Conservation (phyloP, 2,888 invertebrate genomes). For the Margaritifera margaritifera region DNA sequence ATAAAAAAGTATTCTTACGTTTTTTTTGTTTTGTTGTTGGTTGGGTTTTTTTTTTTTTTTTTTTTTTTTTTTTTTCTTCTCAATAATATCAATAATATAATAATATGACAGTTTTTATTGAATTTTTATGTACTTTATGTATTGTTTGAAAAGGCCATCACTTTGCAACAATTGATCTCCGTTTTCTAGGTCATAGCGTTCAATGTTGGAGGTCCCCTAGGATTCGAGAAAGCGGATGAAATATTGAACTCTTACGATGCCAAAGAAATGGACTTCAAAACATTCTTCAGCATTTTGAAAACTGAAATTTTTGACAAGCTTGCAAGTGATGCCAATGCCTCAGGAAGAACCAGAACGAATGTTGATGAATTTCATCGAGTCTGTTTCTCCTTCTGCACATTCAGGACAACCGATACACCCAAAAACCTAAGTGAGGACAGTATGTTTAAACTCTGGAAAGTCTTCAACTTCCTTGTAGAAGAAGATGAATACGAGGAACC, state of each 20-base stretch:
- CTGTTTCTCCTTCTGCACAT: conserved; percentile 32
- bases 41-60: too few relatives aligned
- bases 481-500: conserved; percentile 73
- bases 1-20: too few relatives aligned
- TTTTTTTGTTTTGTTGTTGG: too few relatives aligned
- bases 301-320: conserved; percentile 33
- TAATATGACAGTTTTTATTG: too few relatives aligned
- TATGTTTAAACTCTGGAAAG: conserved; percentile 73
- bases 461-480: conserved; percentile 86
- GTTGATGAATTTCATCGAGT: too few relatives aligned
- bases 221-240: conserved; percentile 85
- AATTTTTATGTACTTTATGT: too few relatives aligned
- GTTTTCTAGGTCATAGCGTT: conserved; percentile 83
- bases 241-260: conserved; percentile 82
- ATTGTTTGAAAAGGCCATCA: too few relatives aligned
- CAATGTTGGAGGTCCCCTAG: conserved; percentile 85
- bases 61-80: too few relatives aligned
- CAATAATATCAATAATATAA: too few relatives aligned
- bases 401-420: conserved; percentile 23
- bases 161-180: too few relatives aligned
- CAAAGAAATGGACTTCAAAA: conserved; percentile 34
- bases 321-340: conserved; percentile 11
- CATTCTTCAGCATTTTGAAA: conserved; percentile 43
- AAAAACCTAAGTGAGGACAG: conserved; percentile 75
- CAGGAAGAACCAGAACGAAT: conserved; percentile 4